Conservation (phyloP, 2,797 vertebrate species). For the Neomorphus geoffroyi region DNA sequence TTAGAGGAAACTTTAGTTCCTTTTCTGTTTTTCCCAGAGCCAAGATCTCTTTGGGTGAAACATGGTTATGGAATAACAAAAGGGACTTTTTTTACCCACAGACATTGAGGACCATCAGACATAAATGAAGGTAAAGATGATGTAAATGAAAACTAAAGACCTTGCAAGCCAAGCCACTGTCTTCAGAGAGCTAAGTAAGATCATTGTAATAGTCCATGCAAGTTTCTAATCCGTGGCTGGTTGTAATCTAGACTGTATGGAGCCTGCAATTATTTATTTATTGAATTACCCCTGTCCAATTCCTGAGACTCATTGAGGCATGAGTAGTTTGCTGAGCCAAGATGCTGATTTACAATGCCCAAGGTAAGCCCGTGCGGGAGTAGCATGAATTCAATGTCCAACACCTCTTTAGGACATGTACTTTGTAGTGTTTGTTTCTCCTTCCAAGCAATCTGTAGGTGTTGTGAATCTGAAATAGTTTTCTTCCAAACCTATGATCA, state of each 20-base stretch:
- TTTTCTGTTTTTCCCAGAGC: neutral
- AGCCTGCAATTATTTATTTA: neutral
- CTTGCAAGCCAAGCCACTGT: neutral
- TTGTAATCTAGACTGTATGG: neutral
- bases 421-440: neutral
- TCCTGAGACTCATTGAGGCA: neutral
- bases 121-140: neutral
- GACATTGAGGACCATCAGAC: neutral
- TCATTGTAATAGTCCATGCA: too few species aligned
- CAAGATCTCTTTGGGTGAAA: neutral
- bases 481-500: neutral
- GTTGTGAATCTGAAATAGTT: neutral
- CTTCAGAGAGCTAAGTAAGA: neutral
- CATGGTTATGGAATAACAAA: neutral
- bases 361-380: neutral
- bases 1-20: neutral
- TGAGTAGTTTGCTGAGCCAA: neutral
- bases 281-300: accelerated
- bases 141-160: neutral
- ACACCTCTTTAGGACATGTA: neutral
- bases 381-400: neutral
- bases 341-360: neutral
- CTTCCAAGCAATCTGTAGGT: neutral
- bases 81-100: accelerated
- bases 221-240: neutral